These are phyloP conservation scores for Cylindroiulus punctatus DNA, from an alignment of 2,888 invertebrate species.

Conservation along the genomic window DNA sequence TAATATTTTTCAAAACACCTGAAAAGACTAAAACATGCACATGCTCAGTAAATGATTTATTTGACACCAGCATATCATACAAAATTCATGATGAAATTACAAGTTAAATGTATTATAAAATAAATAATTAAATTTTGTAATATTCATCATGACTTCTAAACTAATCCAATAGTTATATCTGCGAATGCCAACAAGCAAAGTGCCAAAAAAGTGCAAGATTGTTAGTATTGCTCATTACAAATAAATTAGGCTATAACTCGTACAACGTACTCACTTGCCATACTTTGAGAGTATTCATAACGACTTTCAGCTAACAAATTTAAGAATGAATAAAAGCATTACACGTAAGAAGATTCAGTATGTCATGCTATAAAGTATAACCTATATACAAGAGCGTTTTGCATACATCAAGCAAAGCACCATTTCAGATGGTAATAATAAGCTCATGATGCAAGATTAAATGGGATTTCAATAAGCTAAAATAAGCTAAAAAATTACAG, in stretches of 20 bases:
- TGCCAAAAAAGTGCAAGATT: neutral
- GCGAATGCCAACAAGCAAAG: neutral
- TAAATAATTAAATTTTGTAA: neutral
- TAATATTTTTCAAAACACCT: neutral
- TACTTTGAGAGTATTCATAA: conserved; percentile 63
- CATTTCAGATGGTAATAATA: neutral
- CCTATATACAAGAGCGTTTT: neutral
- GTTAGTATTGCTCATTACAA: neutral
- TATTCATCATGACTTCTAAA: neutral
- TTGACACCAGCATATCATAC: neutral
- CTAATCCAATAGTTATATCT: neutral
- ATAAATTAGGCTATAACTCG: neutral
- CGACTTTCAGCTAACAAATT: conserved; percentile 62
- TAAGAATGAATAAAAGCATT: conserved; percentile 57
- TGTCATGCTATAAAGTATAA: neutral
- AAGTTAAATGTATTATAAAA: neutral
- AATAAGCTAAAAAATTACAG: conserved; percentile 33
- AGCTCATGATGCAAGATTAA: neutral
- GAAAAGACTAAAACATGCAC: conserved; percentile 39
- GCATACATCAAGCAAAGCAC: neutral
- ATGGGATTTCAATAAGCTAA: neutral
- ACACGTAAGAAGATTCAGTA: neutral
- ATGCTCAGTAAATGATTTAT: conserved; percentile 35
- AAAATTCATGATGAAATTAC: conserved; percentile 37
- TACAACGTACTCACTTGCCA: conserved; percentile 63